Evolutionary conservation across 1,140 invertebrate species (phyloP).

Genomic region (Delia radicum): DNA sequence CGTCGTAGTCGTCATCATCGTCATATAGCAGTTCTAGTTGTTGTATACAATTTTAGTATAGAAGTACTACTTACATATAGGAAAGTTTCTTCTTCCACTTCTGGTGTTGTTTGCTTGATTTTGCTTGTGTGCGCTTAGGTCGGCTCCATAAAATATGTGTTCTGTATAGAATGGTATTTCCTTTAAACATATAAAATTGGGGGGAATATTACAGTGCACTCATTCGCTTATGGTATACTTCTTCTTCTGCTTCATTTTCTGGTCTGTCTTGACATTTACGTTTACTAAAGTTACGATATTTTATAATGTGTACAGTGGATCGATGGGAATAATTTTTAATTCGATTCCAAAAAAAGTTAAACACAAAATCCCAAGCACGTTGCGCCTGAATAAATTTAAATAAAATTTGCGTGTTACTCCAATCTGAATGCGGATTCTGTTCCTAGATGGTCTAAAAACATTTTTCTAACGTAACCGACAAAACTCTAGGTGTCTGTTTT

Average conservation of each 20-base stretch:
- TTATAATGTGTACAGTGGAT: slow-evolving; percentile 1
- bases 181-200: background rate
- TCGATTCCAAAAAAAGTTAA: too few species aligned
- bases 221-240: background rate
- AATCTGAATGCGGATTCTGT: too few species aligned
- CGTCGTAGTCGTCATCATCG: background rate
- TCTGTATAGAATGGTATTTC: background rate
- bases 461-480: too few species aligned
- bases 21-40: background rate
- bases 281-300: slow-evolving; percentile 14
- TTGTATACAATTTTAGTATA: background rate
- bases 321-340: too few species aligned
- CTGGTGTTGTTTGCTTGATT: background rate
- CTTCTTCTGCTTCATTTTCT: slow-evolving; percentile 15
- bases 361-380: too few species aligned
- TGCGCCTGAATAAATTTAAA: too few species aligned
- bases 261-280: slow-evolving; percentile 22
- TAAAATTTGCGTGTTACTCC: too few species aligned
- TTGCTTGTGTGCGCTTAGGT: background rate
- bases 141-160: slow-evolving; percentile 1
- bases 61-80: background rate
- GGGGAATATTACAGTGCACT: background rate
- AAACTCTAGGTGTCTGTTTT: too few species aligned
- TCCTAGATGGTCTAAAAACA: too few species aligned
- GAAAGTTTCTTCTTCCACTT: background rate